These are phyloP conservation scores for Pogonus chalceus DNA, from an alignment of 1,140 invertebrate genomes.

Conservation along the genomic window DNA sequence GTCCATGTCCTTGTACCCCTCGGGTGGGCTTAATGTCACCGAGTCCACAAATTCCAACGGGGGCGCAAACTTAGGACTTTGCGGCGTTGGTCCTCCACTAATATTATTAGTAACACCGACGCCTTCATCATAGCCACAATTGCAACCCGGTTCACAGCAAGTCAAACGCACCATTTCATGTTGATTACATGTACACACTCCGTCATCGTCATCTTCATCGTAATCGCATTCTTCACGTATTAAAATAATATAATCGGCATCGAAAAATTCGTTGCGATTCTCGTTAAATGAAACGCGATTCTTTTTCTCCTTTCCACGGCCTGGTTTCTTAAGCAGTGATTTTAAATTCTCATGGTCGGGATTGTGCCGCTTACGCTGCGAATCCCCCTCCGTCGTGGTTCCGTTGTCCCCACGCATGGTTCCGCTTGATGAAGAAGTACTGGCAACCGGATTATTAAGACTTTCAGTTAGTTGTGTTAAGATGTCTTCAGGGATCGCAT, in stretches of 20 bases:
- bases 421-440: conserved; percentile 6
- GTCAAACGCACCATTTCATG: conserved; percentile 53
- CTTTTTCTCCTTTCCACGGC: conserved; percentile 31
- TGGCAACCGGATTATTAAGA: neutral
- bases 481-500: conserved; percentile 17
- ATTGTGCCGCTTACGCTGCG: conserved; percentile 24
- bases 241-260: conserved; percentile 77
- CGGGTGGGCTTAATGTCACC: conserved; percentile 74
- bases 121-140: conserved; percentile 38
- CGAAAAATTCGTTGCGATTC: conserved; percentile 76
- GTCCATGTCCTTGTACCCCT: conserved; percentile 71
- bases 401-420: conserved; percentile 35
- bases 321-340: conserved; percentile 47
- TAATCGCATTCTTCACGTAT: conserved; percentile 74
- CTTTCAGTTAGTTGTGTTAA: neutral
- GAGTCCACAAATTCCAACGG: conserved; percentile 55
- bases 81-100: conserved; percentile 28
- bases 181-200: conserved; percentile 59
- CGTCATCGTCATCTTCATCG: conserved; percentile 56
- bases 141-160: conserved; percentile 50
- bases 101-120: conserved; percentile 26
- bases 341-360: conserved; percentile 39
- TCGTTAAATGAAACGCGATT: conserved; percentile 72
- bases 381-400: conserved; percentile 14
- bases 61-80: conserved; percentile 47